These are phyloP conservation scores for Danio kyathit DNA, from an alignment of 2,797 vertebrate species.

Conservation along the genomic window DNA sequence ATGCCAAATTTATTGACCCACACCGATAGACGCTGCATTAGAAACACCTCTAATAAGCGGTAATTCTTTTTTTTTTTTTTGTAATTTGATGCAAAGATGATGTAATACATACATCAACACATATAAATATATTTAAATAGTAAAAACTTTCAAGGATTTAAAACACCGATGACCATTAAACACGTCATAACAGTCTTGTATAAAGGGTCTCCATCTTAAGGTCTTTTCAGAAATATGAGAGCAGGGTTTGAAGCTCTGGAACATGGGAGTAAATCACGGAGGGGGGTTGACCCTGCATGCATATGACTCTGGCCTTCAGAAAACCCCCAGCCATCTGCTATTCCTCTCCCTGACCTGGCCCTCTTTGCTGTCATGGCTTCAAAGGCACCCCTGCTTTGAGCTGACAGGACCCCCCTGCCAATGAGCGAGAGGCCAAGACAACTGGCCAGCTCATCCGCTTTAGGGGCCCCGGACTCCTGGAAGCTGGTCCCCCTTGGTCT, in stretches of 20 bases:
- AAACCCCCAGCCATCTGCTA: slow-evolving; percentile 64
- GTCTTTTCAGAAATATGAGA: slow-evolving; percentile 67
- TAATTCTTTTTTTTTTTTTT: no score
- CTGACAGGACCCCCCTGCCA: slow-evolving; percentile 70
- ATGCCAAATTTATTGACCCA: no score
- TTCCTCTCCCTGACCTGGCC: slow-evolving; percentile 68
- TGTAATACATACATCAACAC: no score
- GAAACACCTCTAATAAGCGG: no score
- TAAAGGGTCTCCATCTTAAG: slow-evolving; percentile 12
- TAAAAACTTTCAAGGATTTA: no score
- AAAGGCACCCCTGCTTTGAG: slow-evolving; percentile 68
- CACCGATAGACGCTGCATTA: no score
- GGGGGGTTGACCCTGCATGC: slow-evolving; percentile 56
- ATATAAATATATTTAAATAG: no score
- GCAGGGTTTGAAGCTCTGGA: slow-evolving; percentile 64
- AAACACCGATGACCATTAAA: no score
- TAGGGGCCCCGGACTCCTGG: slow-evolving; percentile 4
- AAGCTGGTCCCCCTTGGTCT: slow-evolving; percentile 1
- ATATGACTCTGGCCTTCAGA: slow-evolving; percentile 68
- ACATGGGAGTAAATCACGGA: slow-evolving; percentile 72
- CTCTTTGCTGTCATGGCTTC: slow-evolving; percentile 71
- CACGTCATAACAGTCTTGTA: no score
- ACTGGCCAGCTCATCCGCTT: slow-evolving; percentile 38
- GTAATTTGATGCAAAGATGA: no score
- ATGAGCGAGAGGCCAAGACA: slow-evolving; percentile 56